A percentile compares a stretch with the other conserved stretches of the same genome.
These are phyloP conservation scores for Pogonomyrmex barbatus DNA, from an alignment of 1,140 invertebrate species.

Conservation along the genomic window DNA sequence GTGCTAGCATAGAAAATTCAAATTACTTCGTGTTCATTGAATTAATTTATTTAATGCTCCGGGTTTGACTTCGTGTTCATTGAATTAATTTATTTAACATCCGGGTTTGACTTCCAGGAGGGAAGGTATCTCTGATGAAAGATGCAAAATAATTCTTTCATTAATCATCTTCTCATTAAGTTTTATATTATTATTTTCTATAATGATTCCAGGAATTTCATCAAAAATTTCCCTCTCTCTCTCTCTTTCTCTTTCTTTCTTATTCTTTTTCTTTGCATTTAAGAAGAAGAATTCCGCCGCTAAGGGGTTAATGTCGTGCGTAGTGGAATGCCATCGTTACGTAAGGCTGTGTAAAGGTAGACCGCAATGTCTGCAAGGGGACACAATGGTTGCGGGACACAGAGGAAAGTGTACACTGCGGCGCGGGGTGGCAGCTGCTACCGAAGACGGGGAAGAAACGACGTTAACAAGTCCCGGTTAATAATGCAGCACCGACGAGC, in stretches of 20 bases:
- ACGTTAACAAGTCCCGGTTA: conserved; percentile 78
- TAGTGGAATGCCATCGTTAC: conserved; percentile 31
- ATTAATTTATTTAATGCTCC: conserved; percentile 18
- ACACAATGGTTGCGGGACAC: conserved; percentile 40
- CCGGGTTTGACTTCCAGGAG: not conserved
- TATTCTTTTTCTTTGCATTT: not conserved
- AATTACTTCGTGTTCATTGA: not conserved
- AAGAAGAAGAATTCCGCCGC: conserved; percentile 9
- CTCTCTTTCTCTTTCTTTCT: no score
- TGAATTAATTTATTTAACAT: conserved; percentile 15
- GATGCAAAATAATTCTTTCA: not conserved
- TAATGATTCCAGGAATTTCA: not conserved
- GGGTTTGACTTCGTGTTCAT: no score
- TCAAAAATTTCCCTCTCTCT: not conserved
- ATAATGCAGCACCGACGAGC: conserved; percentile 74
- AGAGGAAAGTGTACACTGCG: conserved; percentile 14
- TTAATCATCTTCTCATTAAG: not conserved
- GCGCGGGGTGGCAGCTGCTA: not conserved
- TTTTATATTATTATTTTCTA: not conserved
- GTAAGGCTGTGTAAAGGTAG: conserved; percentile 41
- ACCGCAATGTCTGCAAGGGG: conserved; percentile 40
- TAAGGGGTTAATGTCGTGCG: conserved; percentile 44
- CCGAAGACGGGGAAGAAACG: conserved; percentile 60
- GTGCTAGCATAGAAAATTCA: not conserved
- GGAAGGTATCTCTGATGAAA: not conserved